Conservation (phyloP, 2,888 invertebrate species). For the Ellobium chinense region DNA sequence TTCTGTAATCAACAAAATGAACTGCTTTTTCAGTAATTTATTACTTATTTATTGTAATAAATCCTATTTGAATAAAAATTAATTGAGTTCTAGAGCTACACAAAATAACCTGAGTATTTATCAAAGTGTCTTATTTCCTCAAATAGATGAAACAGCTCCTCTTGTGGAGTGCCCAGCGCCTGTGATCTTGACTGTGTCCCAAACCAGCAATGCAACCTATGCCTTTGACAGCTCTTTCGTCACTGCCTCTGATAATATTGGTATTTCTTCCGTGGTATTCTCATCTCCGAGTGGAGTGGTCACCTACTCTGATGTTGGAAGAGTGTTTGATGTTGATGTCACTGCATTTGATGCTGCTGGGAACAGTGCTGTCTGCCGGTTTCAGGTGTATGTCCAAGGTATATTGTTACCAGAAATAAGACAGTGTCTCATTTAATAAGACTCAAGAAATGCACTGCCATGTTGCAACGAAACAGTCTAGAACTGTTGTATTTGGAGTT, state of each 20-base stretch:
- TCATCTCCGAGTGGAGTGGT: not conserved
- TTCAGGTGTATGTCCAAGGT: slow-evolving; percentile 38
- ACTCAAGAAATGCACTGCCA: too few species aligned
- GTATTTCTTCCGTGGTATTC: not conserved
- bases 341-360: slow-evolving; percentile 29
- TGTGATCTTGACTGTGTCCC: not conserved
- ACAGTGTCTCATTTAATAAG: too few species aligned
- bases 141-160: slow-evolving; percentile 35
- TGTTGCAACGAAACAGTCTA: too few species aligned
- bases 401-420: too few species aligned
- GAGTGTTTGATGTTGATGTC: slow-evolving; percentile 4
- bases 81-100: too few species aligned
- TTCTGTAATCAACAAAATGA: too few species aligned
- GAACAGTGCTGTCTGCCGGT: slow-evolving; percentile 32
- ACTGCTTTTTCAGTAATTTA: too few species aligned
- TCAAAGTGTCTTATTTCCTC: not conserved
- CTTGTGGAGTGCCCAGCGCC: slow-evolving; percentile 29
- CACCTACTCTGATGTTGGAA: slow-evolving; percentile 12
- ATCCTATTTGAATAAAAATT: too few species aligned
- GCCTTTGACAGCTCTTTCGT: not conserved
- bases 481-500: too few species aligned
- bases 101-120: not conserved
- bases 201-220: not conserved
- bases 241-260: slow-evolving; percentile 18
- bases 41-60: too few species aligned